These are phyloP conservation scores for Drosophila setifemur DNA, from an alignment of 1,140 invertebrate genomes.

Conservation along the genomic window DNA sequence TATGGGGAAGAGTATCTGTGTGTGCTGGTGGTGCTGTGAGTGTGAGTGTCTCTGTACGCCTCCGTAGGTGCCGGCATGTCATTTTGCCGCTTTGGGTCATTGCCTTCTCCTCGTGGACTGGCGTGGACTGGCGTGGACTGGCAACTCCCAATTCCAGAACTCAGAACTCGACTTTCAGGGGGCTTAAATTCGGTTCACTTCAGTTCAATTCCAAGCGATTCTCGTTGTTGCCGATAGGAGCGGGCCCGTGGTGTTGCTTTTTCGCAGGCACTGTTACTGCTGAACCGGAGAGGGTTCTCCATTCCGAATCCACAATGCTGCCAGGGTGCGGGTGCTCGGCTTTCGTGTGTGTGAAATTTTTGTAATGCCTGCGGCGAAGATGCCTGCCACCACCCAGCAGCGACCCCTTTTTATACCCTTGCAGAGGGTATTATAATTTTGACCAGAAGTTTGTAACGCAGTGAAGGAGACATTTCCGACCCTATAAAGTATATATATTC, in stretches of 20 bases:
- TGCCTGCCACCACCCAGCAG: slow-evolving; percentile 18
- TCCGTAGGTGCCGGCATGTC: slow-evolving; percentile 37
- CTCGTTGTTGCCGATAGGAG: slow-evolving; percentile 61
- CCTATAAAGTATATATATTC: no score
- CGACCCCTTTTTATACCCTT: no score
- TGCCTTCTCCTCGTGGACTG: slow-evolving; percentile 23
- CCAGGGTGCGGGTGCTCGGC: neutral
- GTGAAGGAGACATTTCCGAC: no score
- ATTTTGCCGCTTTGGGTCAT: slow-evolving; percentile 62
- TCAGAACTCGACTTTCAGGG: no score
- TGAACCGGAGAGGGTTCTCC: no score
- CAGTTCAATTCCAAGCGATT: slow-evolving; percentile 15
- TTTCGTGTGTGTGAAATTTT: slow-evolving; percentile 59
- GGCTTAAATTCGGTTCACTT: slow-evolving; percentile 8
- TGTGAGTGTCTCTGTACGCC: slow-evolving; percentile 13
- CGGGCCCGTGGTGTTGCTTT: slow-evolving; percentile 23
- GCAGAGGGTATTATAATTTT: no score
- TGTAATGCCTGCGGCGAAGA: slow-evolving; percentile 55
- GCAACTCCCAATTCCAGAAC: no score
- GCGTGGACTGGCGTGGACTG: no score
- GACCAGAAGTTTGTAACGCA: no score
- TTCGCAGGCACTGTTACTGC: neutral
- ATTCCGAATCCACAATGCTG: neutral
- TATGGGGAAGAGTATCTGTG: no score
- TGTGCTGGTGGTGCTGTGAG: no score